Base-by-base conservation (phyloP, 1,140 invertebrate genomes). In the Drosophila malerkotliana region DNA sequence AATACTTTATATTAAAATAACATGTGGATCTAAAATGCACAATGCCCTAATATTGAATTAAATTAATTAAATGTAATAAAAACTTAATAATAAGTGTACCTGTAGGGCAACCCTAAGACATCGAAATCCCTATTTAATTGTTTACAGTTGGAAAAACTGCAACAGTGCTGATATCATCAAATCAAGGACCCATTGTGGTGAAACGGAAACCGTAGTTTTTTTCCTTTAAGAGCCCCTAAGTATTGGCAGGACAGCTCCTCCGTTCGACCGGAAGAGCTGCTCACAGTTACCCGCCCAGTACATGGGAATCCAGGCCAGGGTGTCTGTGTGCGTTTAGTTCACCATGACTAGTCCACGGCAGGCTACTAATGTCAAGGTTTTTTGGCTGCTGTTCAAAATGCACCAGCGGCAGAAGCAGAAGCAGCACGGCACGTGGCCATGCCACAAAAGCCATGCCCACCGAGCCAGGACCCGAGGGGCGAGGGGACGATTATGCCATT, bases 341-440 rank as follows among this genome's bases (percentile, higher is more conserved):
- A 1, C 18, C 44, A 51, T 48, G 55, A 18, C 24, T n/a, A 21
- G 45, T 21, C 47, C 39, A 60, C 37, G 52, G 39, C 44, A 32
- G 14, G 15, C 41, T 62, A 56, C 68, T 85, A 88, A 88, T 83
- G 83, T 88, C 83, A 88, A 88, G 83, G 83, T 79, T 88, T 76
- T 76, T 82, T 82, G 78, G 78, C 64, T 72, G 57, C 63, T 77
- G 67, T 37, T 80, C 67, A 74, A 77, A 79, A 63, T 77, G 67
- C 81, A 57, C 54, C 66, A 51, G 59, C 73, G 56, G 63, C 56
- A 21, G 51, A 14, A 9, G 30, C 32, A 30, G 62, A 47, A 47
- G 10, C 26, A 52, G 59, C 47, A 62, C 57, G 67, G 69, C 79
- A 78, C 74, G 62, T 77, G 56, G 47, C 73, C 49, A 48, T 34